Evolutionary conservation across 1,140 invertebrate genomes (phyloP).

Genomic region (Cepaea nemoralis): DNA sequence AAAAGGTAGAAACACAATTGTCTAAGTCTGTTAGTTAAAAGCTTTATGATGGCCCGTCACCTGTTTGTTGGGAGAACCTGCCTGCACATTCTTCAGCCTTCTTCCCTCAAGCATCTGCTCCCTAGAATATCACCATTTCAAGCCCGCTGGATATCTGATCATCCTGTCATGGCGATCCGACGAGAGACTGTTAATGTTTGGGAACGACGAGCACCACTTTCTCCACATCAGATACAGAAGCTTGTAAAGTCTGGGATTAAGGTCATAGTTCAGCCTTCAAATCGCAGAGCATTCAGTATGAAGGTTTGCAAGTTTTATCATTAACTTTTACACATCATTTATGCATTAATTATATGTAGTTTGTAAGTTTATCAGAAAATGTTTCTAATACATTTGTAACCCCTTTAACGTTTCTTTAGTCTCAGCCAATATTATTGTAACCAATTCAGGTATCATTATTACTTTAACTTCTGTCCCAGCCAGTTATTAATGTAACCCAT

Average conservation of each 20-base stretch:
- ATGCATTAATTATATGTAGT: no score
- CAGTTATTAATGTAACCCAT: no score
- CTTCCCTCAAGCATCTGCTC: not conserved
- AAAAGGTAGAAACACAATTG: no score
- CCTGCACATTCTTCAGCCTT: not conserved
- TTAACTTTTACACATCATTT: no score
- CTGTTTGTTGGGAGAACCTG: not conserved
- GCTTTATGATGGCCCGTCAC: no score
- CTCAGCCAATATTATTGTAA: no score
- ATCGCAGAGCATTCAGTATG: slow-evolving; percentile 96
- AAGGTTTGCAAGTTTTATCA: slow-evolving; percentile 81
- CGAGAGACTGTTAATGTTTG: slow-evolving; percentile 97
- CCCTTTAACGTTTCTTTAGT: no score
- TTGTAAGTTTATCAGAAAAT: no score
- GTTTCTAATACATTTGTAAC: no score
- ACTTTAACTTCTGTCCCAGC: no score
- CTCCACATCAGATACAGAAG: slow-evolving; percentile 90
- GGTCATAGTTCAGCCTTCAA: slow-evolving; percentile 98
- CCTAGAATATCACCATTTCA: not conserved
- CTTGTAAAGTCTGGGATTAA: slow-evolving; percentile 87
- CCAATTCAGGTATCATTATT: no score
- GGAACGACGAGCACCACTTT: slow-evolving; percentile 95
- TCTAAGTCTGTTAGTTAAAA: no score
- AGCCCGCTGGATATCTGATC: not conserved
- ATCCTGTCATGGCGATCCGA: slow-evolving; percentile 70